A percentile compares a stretch with the other conserved stretches of the same genome.
Evolutionary conservation across 2,888 invertebrate genomes (phyloP).

Genomic region (Ormyrus nitidulus): DNA sequence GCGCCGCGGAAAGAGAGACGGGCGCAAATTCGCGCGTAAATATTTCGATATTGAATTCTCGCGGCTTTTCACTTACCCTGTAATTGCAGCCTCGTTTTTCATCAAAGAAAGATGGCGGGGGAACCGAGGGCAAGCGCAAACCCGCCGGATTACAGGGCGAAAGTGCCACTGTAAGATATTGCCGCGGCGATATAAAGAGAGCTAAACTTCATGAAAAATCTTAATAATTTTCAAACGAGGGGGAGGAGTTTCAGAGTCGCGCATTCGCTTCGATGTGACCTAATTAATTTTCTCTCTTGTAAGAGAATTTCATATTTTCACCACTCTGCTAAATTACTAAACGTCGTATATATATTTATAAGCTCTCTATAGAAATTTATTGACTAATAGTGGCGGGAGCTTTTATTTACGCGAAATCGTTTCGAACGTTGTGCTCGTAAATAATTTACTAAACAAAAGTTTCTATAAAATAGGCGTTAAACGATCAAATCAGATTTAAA

Average conservation of each 20-base stretch:
- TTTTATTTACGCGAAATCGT: no score
- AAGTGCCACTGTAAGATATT: conserved; percentile 25
- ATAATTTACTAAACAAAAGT: no score
- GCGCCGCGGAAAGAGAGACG: not conserved
- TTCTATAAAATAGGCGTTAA: no score
- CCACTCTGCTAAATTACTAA: no score
- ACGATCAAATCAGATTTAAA: no score
- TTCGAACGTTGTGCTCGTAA: no score
- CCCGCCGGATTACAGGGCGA: not conserved
- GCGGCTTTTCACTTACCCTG: conserved; percentile 40
- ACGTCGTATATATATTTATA: no score
- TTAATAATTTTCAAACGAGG: conserved; percentile 36
- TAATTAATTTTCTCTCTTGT: conserved; percentile 40
- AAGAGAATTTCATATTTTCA: not conserved
- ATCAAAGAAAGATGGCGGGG: conserved; percentile 13
- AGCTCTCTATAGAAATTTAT: no score
- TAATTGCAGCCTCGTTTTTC: conserved; percentile 47
- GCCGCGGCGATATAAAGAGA: conserved; percentile 14
- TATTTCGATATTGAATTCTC: conserved; percentile 53
- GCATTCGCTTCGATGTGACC: conserved; percentile 21
- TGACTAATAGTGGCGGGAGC: no score
- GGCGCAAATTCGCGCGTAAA: conserved; percentile 36
- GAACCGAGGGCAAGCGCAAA: not conserved
- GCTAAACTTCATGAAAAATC: conserved; percentile 39
- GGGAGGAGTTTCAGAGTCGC: not conserved